A percentile compares a stretch with the other conserved stretches of the same genome.
phyloP scores from a whole-genome alignment of 2,113 vertebrate genomes.

The Steatornis caripensis region DNA sequence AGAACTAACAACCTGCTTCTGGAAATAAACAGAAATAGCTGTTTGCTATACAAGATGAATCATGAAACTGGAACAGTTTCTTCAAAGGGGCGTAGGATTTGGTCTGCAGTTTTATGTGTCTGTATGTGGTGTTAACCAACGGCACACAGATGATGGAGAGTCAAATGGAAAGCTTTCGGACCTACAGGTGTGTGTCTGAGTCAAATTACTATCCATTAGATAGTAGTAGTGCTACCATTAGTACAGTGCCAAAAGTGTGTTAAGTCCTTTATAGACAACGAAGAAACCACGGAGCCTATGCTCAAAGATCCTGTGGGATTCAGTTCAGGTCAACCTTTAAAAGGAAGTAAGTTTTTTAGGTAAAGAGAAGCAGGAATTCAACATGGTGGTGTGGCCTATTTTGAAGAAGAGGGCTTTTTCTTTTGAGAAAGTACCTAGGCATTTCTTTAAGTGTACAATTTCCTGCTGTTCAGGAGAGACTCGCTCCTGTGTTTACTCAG shows the following conservation, averaged over 20 bases:
- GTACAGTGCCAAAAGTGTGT: neutral
- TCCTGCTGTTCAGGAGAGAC: neutral
- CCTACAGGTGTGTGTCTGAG: neutral
- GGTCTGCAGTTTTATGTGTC: neutral
- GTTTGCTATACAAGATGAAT: fast-evolving
- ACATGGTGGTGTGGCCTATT: fast-evolving
- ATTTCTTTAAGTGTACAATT: neutral
- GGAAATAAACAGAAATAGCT: neutral
- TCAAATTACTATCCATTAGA: neutral
- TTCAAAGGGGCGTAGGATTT: neutral
- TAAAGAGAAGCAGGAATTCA: neutral
- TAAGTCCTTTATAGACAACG: neutral
- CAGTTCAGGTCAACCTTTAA: neutral
- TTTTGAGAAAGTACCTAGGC: neutral
- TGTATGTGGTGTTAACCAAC: neutral
- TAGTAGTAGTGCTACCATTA: neutral
- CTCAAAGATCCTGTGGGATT: neutral
- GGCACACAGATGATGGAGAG: neutral
- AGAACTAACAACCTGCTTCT: neutral
- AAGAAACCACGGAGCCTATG: neutral
- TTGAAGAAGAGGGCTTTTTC: neutral
- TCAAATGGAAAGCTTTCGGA: neutral
- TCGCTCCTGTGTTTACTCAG: neutral
- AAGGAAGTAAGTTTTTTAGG: neutral
- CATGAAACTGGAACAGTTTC: neutral